Evolutionary conservation across 1,140 invertebrate species (phyloP), one percentile per base, ranked within the genome.

Genomic region (Pemphigus obesinymphae): DNA sequence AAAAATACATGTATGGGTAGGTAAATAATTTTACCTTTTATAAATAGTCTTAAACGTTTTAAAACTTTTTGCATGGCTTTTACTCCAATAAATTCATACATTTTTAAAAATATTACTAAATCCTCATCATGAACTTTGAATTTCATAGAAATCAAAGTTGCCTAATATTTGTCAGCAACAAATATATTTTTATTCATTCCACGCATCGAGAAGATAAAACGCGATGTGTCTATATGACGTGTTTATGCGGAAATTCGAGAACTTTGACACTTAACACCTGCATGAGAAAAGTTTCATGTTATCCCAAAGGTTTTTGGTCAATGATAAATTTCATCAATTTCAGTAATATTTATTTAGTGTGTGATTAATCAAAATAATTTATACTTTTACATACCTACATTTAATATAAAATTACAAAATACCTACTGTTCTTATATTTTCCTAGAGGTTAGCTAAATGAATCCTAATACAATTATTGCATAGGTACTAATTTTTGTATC

Each of bases 121-220:
- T 26, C 23, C 23, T 31, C 26, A 48, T 73, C 43, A 17, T 45
- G 43, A 73, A 73, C 50, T 73, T 50, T 73, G 26, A 29, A 31
- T 31, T 73, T 50, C 6, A 48, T 73, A 29, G 48, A 73, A 73
- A 73, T 73, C 70, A 73, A 73, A 73, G 45, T 50, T 50, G 4
- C 17, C 29, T 48, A 72, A 72, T 72, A 48, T 50, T 50, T 50
- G 43, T 73, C 68, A 17, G 13, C 37, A 13, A 29, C 37, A 29
- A 72, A 29, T 72, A 48, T 48, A 45, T 48, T 29, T 34, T 73
- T 48, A 20, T 17, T 20, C 26, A 20, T 26, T 73, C 15, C 29
- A 23, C n/a, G 20, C 23, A 20, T n/a, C 15, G 17, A 17, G 10
- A 17, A 73, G 23, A 50, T 50, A 50, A n/a, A 73, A 73, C 23